Evolutionary conservation across 1,140 invertebrate species (phyloP).

Genomic region (Drosophila ironensis): DNA sequence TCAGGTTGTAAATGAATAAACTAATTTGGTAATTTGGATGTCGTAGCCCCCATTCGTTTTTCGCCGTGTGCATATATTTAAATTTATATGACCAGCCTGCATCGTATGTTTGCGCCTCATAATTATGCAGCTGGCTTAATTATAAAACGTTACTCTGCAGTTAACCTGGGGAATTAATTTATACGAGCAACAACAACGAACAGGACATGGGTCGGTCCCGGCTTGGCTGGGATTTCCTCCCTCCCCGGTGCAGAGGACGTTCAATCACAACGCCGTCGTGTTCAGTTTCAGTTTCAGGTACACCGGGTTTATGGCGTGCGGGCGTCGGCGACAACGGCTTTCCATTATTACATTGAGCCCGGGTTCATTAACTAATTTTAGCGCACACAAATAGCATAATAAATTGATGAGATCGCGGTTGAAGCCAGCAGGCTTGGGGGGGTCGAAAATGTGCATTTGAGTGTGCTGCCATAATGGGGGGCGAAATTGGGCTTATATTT

Average conservation of each 20-base stretch:
- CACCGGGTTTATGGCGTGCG: constrained; percentile 16
- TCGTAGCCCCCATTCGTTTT: no score
- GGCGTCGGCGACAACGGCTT: not conserved
- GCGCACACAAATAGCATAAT: constrained; percentile 68
- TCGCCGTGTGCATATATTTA: constrained; percentile 15
- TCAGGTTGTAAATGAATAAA: no score
- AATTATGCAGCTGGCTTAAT: constrained; percentile 79
- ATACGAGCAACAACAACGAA: constrained; percentile 48
- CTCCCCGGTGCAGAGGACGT: constrained; percentile 14
- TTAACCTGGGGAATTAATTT: constrained; percentile 80
- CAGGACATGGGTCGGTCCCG: no score
- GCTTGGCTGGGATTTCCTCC: not conserved
- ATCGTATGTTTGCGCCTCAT: constrained; percentile 44
- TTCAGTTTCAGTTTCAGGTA: constrained; percentile 33
- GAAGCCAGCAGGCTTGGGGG: not conserved
- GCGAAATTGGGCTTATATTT: constrained; percentile 40
- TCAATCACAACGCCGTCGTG: constrained; percentile 54
- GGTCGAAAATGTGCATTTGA: constrained; percentile 10
- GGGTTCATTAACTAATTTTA: constrained; percentile 76
- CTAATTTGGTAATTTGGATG: no score
- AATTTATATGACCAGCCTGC: constrained; percentile 18
- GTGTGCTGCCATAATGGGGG: constrained; percentile 28
- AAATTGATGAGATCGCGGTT: constrained; percentile 56
- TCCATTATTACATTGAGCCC: constrained; percentile 61
- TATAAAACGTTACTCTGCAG: constrained; percentile 77